phyloP scores from a whole-genome alignment of 2,797 vertebrate genomes.

The Chelidonichthys spinosus region DNA sequence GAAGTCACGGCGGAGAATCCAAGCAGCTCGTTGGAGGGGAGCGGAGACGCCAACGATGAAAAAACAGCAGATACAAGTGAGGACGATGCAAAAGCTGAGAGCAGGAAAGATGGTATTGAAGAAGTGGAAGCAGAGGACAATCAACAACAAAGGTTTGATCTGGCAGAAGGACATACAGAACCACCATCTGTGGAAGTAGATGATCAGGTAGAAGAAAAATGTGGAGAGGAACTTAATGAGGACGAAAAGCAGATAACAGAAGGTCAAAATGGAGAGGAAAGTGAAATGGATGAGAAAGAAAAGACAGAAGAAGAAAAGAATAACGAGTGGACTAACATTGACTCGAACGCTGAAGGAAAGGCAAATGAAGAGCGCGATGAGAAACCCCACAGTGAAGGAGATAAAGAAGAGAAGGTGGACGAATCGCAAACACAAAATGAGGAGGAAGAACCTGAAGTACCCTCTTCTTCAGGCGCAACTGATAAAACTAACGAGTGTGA shows the following conservation, averaged over 20 bases:
- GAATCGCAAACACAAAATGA: conserved; percentile 30
- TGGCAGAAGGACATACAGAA: conserved; percentile 30
- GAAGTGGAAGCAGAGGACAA: conserved; percentile 29
- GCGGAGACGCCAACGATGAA: conserved; percentile 50
- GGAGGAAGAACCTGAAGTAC: conserved; percentile 26
- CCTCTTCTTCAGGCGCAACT: not conserved
- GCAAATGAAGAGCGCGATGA: conserved; percentile 41
- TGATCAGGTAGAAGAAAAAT: conserved; percentile 30
- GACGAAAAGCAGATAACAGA: conserved; percentile 34
- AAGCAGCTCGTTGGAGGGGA: conserved; percentile 48
- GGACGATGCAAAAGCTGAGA: conserved; percentile 26
- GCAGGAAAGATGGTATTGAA: conserved; percentile 31
- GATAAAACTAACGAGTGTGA: conserved; percentile 29
- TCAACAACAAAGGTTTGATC: conserved; percentile 13
- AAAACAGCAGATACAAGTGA: conserved; percentile 38
- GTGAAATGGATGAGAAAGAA: conserved; percentile 10
- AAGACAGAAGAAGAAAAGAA: conserved; percentile 29
- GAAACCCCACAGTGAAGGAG: conserved; percentile 17
- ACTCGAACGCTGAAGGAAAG: conserved; percentile 29
- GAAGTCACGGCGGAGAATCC: conserved; percentile 48
- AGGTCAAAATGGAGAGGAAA: conserved; percentile 12
- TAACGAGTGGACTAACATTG: conserved; percentile 18
- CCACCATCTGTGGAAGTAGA: conserved; percentile 18
- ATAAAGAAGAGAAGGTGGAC: conserved; percentile 28
- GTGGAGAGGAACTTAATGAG: conserved; percentile 28